Evolutionary conservation across 1,140 invertebrate genomes (phyloP).

Genomic region (Lordiphosa clarofinis): DNA sequence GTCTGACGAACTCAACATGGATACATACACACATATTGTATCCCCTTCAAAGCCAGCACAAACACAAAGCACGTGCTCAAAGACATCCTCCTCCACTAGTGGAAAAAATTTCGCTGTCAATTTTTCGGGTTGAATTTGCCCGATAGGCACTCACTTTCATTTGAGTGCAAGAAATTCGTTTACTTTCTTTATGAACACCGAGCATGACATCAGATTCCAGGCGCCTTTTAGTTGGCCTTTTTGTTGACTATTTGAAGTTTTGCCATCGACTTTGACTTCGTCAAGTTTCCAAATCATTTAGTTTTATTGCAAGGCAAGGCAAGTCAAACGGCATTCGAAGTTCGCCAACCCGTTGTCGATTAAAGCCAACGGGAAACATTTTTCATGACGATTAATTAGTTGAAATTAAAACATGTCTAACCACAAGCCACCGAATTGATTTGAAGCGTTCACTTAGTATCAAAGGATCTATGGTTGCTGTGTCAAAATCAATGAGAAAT

Average conservation of each 20-base stretch:
- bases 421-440: background rate
- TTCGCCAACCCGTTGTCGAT: constrained; percentile 63
- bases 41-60: constrained; percentile 22
- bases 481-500: no score
- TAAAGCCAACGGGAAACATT: background rate
- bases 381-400: constrained; percentile 1
- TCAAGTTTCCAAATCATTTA: constrained; percentile 76
- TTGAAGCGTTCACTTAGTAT: no score
- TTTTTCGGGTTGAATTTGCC: constrained; percentile 33
- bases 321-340: constrained; percentile 62
- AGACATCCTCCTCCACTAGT: background rate
- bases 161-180: constrained; percentile 33
- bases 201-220: constrained; percentile 63
- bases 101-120: constrained; percentile 2
- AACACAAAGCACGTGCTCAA: constrained; percentile 10
- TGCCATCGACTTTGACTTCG: constrained; percentile 23
- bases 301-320: constrained; percentile 57
- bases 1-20: no score
- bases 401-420: constrained; percentile 2
- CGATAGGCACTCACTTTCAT: constrained; percentile 6
- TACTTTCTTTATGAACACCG: constrained; percentile 54
- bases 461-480: no score
- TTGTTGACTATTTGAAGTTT: constrained; percentile 41
- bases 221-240: constrained; percentile 19
- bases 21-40: constrained; percentile 9